Base-by-base conservation (phyloP, 2,113 vertebrate genomes). In the Spilogale gracilis region DNA sequence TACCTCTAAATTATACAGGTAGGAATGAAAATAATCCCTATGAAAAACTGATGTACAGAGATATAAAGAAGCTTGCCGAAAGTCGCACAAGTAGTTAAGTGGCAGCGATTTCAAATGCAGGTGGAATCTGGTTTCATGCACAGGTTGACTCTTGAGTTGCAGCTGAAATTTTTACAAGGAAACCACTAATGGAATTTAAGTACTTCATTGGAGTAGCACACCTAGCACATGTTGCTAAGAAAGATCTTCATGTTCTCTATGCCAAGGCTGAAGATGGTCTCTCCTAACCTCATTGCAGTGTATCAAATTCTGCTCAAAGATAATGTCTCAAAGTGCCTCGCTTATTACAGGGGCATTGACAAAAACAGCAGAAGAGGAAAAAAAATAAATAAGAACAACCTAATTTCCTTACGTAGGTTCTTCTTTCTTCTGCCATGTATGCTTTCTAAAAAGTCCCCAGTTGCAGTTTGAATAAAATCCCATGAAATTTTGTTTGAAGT, bases 381-480 rank as follows among this genome's bases (percentile, higher is more conserved):
- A 58, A 38, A 93, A 56, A 85, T 83, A 73, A 16, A 48, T 45
- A 45, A 93, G 61, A 86, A 80, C 45, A 69, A 76, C 73, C 61
- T 65, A 50, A 87, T 58, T 27, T 58, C 80, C 23, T 17, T 80
- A 20, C n/a, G 61, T 83, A 65, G 67, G 6, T 71, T 88, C 48
- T 61, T 86, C 56, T 67, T 92, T 78, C 83, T 96, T 61, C 43
- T 67, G 32, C 20, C 45, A 27, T 88, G 2, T 81, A 45, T 79
- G 60, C 85, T 76, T 71, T 60, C 78, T 96, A 93, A 93, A 91
- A 32, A 7, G 10, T 56, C 69, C 91, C 76, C 78, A 16, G 20
- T 95, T 96, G 90, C 63, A 94, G 76, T 18, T 91, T 87, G 92
- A 52, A 92, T 89, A 78, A 96, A 78, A 96, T 83, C 56, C 88